Evolutionary conservation across 2,888 invertebrate genomes (phyloP), one percentile per base, ranked within the genome.

Genomic region (Drosophila conformis): DNA sequence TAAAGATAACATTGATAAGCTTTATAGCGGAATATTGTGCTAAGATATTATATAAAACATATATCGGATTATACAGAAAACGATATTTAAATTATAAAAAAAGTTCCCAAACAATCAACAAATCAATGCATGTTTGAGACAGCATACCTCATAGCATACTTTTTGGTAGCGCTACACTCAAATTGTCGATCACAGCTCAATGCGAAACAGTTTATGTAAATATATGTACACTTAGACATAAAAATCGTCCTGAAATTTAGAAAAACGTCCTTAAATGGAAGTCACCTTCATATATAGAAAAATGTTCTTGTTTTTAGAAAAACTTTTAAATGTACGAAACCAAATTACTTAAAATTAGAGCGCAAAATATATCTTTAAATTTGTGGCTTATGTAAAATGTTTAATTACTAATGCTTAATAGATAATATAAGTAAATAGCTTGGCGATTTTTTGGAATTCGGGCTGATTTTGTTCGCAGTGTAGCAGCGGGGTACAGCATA

Each of bases 111-210:
- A 21, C 15, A 46, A 4, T 25, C 15, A 46, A 25, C 8, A 46
- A 46, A 25, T 46, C 11, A 10, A 1, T 1, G n/a, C 40, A n/a
- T 42, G 2, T 46, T 15, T 25, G 2, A 46, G 15, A 25, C 8
- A 1, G 2, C 15, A 25, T 8, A 38, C 27, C 15, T 8, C n/a
- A 0, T 46, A 51, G 42, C 42, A 64, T 48, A 56, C 54, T 70
- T 56, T 52, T 38, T 11, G 11, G 71, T 8, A n/a, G 10, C 13
- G 2, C 2, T 5, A 21, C 2, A 8, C 10, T 11, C 10, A 27
- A 48, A 7, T 8, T 53, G 35, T 57, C 72, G 36, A 61, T 52
- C 27, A 38, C 13, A 18, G 58, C n/a, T 33, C 29, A 35, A 38
- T n/a, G 25, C 33, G 15, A 10, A 25, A 15, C 15, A n/a, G 18